Evolutionary conservation across 2,113 vertebrate genomes (phyloP).

Genomic region (Corythornis cristatus): DNA sequence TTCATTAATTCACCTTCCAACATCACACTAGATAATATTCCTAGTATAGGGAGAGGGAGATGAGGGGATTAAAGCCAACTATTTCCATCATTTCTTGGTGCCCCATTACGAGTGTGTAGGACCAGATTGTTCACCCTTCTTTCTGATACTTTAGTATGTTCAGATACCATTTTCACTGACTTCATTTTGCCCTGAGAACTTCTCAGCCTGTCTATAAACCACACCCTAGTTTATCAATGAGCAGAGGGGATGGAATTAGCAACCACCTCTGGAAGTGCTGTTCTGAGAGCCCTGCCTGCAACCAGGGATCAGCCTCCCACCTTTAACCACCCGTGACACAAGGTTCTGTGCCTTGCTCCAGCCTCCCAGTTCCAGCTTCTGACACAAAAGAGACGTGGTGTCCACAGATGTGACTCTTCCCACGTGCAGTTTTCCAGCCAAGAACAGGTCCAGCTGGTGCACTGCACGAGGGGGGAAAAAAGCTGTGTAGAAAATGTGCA

Average conservation of each 20-base stretch:
- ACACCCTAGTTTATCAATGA: neutral
- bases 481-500: neutral
- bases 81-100: neutral
- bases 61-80: neutral
- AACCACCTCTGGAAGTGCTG: neutral
- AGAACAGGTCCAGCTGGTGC: neutral
- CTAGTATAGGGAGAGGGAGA: neutral
- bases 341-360: neutral
- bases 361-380: neutral
- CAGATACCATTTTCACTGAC: neutral
- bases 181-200: neutral
- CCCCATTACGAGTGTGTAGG: neutral
- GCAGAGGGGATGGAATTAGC: neutral
- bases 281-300: neutral
- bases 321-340: neutral
- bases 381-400: neutral
- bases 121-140: neutral
- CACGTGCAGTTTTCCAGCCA: neutral
- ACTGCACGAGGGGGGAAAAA: neutral
- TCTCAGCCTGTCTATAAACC: neutral
- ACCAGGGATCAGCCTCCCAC: neutral
- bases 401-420: neutral
- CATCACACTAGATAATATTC: neutral
- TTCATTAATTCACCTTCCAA: neutral
- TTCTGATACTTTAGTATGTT: neutral